Base-by-base conservation (phyloP, 2,797 vertebrate genomes). In the Diplodus sargus region DNA sequence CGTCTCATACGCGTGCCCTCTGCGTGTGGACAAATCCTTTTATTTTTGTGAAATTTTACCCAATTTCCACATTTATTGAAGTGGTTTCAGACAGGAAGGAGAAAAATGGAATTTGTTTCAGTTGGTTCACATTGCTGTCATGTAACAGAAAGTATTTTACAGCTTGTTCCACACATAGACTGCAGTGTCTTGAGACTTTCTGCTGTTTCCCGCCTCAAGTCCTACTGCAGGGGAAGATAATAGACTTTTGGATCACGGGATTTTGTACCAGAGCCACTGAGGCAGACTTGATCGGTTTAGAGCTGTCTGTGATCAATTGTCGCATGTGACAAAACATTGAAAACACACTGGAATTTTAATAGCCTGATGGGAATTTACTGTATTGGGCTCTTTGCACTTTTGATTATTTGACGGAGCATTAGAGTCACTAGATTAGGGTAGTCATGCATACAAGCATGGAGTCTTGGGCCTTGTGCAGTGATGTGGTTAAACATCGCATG, bases 401-500 rank as follows among this genome's bases (percentile, higher is more conserved):
- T 59, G 8, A 72, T 69, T 51, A 75, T 30, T 48, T 66, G 42
- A 74, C 47, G 28, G 42, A 30, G 30, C 25, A 34, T 76, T 22
- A 58, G 5, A 39, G 28, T 59, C 59, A 23, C 49, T 20, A 22
- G 34, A 63, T 76, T 59, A 71, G 39, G 25, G 52, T 43, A 39
- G 11, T 0, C n/a, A 59, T 70, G 51, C 28, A 74, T 48, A 20
- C 4, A 15, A 51, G 54, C 30, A 17, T 54, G 9, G 51, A 53
- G 49, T 57, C 16, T 69, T 42, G 10, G 18, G 53, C 22, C 30
- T 39, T 51, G 39, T 5, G 69, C 17, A 18, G 51, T 28, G 20
- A 39, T 4, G 4, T n/a, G 48, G 23, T 22, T 43, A 52, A 74
- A 17, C 47, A 16, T 12, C 11, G 17, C n/a, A 5, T 43, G 39